Evolutionary conservation across 2,113 vertebrate genomes (phyloP).

Genomic region (Thamnophis sirtalis): DNA sequence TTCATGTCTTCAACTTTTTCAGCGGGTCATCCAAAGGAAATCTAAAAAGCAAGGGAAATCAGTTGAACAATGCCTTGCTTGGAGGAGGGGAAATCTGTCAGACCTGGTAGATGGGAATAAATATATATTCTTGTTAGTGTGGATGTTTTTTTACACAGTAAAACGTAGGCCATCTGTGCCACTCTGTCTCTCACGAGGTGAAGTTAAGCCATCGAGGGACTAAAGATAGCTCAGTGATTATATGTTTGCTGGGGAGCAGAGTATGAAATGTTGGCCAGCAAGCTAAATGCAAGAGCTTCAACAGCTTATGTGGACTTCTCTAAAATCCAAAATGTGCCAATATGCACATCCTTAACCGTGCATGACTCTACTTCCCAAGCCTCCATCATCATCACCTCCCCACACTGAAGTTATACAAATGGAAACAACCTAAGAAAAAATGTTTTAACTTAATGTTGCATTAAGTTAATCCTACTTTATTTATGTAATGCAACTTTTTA

Average conservation of each 20-base stretch:
- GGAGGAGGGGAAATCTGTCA: neutral
- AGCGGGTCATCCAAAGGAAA: slow-evolving; percentile 2
- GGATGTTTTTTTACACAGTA: slow-evolving; percentile 36
- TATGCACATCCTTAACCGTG: neutral
- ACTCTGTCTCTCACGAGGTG: slow-evolving; percentile 43
- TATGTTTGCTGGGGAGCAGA: slow-evolving; percentile 44
- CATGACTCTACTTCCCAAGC: neutral
- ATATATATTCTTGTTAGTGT: slow-evolving; percentile 17
- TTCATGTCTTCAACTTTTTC: neutral
- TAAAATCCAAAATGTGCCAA: slow-evolving; percentile 28
- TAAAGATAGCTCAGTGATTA: slow-evolving; percentile 67
- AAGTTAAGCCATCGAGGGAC: slow-evolving; percentile 52
- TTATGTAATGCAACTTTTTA: neutral
- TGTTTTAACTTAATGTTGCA: neutral
- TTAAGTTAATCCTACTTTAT: neutral
- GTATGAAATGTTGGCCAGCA: slow-evolving; percentile 49
- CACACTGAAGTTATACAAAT: neutral
- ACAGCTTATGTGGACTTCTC: slow-evolving; percentile 20
- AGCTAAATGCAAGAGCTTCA: slow-evolving; percentile 24
- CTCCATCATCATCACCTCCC: neutral
- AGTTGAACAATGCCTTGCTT: slow-evolving; percentile 16
- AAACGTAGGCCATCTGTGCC: slow-evolving; percentile 48
- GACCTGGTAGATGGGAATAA: neutral
- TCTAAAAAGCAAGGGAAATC: slow-evolving; percentile 15
- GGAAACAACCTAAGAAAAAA: neutral